phyloP scores from a whole-genome alignment of 2,888 invertebrate species.

The Megalurothrips usitatus region DNA sequence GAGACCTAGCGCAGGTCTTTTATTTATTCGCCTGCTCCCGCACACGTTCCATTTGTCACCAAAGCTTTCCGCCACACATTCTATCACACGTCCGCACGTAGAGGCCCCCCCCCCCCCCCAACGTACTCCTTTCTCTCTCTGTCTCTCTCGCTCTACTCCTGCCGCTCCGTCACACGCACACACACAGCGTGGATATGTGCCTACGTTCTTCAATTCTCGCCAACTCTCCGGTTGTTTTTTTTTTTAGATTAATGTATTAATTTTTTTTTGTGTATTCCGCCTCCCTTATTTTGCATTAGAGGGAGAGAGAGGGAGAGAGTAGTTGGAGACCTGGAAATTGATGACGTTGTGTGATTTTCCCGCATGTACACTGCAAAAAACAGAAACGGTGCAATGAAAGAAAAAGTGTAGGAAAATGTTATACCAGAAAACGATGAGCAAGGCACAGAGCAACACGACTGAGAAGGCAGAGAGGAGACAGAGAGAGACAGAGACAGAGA shows the following conservation, averaged over 20 bases:
- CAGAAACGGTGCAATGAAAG: not conserved
- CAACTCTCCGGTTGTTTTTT: not conserved
- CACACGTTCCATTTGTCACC: slow-evolving; percentile 15
- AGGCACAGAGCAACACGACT: not conserved
- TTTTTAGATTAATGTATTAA: not conserved
- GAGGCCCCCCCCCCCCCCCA: not conserved
- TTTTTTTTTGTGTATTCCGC: too few relatives aligned
- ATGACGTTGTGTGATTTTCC: not conserved
- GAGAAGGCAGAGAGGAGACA: not conserved
- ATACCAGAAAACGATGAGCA: not conserved
- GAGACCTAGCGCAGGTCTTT: not conserved
- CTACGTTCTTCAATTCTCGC: not conserved
- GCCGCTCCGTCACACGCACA: not conserved
- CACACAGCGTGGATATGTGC: not conserved
- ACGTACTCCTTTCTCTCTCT: not conserved
- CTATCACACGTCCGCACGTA: slow-evolving; percentile 1
- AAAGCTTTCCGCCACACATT: slow-evolving; percentile 6
- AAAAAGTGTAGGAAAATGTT: not conserved
- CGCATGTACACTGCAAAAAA: not conserved
- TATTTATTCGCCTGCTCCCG: slow-evolving; percentile 9
- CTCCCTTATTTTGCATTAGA: too few relatives aligned
- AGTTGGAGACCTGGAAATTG: too few relatives aligned
- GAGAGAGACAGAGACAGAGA: not conserved
- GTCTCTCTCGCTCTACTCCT: too few relatives aligned
- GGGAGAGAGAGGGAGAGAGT: too few relatives aligned